Conservation (phyloP, 2,888 invertebrate species). For the Fragum fragum region DNA sequence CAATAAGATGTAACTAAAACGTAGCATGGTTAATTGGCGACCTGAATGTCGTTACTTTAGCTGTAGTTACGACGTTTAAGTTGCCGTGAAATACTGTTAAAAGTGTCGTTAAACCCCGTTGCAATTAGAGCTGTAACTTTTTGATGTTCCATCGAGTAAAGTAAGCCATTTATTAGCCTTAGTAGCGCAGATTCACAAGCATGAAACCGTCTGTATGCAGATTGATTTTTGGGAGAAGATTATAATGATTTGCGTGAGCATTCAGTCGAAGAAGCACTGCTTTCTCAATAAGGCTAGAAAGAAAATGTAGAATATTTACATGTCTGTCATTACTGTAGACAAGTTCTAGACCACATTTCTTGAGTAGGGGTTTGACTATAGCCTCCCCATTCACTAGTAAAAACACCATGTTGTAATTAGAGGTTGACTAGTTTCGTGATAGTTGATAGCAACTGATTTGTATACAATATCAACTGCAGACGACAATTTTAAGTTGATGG, state of each 20-base stretch:
- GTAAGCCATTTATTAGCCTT: too few species aligned
- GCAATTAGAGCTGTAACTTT: too few species aligned
- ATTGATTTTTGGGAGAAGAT: slow-evolving; percentile 44
- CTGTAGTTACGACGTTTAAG: too few species aligned
- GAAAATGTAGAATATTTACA: slow-evolving; percentile 38
- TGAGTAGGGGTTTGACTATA: slow-evolving; percentile 47
- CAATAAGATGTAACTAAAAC: too few species aligned
- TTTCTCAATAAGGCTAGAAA: slow-evolving; percentile 46
- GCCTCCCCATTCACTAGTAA: slow-evolving; percentile 50
- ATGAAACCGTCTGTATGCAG: too few species aligned
- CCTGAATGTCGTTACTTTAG: too few species aligned
- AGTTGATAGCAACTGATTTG: slow-evolving; percentile 23
- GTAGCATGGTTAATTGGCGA: too few species aligned
- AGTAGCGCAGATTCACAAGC: too few species aligned
- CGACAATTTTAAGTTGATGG: too few species aligned
- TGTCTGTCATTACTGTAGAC: slow-evolving; percentile 44
- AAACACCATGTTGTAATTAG: slow-evolving; percentile 27
- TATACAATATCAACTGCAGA: background rate
- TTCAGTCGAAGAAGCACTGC: slow-evolving; percentile 40
- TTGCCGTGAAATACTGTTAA: too few species aligned
- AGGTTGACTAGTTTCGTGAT: slow-evolving; percentile 33
- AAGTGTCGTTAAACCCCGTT: too few species aligned
- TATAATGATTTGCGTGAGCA: slow-evolving; percentile 30
- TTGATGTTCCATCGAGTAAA: too few species aligned
- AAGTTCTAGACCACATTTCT: slow-evolving; percentile 54